Base-by-base conservation (phyloP, 2,888 invertebrate genomes). In the Sarcophaga subvicina region DNA sequence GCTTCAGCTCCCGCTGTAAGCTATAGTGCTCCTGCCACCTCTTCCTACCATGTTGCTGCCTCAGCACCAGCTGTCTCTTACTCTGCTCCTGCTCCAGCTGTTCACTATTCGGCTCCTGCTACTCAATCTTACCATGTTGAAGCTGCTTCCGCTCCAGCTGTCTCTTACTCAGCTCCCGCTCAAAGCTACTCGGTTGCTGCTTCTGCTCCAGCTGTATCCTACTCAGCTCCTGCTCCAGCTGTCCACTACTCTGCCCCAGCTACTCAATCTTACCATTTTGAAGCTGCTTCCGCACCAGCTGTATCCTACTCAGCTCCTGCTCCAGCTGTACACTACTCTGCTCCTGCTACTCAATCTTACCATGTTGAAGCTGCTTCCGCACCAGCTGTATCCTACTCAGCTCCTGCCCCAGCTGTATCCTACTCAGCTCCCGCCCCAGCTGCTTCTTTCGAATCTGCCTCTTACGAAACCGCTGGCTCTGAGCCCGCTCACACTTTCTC, bases 371-470 rank as follows among this genome's bases (percentile, higher is more conserved):
- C 69, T 37, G 78, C 81, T 37, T 67, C 77, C 3, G 82, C 80
- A 17, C 69, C 78, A 22, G 71, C 70, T 71, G 66, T 80, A 88
- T 89, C 91, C 88, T 62, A 90, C 90, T 77, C 70, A 45, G 78
- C 89, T 77, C 88, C 83, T 37, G 78, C 71, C 22, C 83, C 85
- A 22, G 80, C 67, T 45, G 88, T 87, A 69, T 88, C 88, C 66
- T 49, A 49, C 49, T 49, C 37, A 37, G 83, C 83, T 69, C 80
- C 83, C 87, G 90, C 90, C 17, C 90, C 90, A 62, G 91, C 90
- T 62, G 89, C 89, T 10, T 88, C 80, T 62, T 90, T 88, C 87
- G 89, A 87, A 17, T 87, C 89, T 11, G 78, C 76, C 25, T 79
- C 82, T 22, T 81, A 82, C 45, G 86, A 85, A 72, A 27, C 64